phyloP scores from a whole-genome alignment of 2,888 invertebrate species.

The Acanthacorydalis orientalis region DNA sequence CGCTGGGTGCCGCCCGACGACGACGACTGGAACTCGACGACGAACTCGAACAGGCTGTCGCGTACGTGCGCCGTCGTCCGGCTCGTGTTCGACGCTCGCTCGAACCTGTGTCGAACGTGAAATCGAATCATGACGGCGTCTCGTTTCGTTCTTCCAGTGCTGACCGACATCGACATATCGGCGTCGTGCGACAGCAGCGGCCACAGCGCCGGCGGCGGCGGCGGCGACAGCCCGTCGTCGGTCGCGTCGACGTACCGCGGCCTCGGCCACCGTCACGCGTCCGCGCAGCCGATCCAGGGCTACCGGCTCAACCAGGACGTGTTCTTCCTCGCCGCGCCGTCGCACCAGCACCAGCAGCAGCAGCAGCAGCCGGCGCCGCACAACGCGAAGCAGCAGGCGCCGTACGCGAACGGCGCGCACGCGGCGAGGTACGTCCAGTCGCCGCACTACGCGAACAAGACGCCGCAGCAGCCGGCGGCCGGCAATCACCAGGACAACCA shows the following conservation, averaged over 20 bases:
- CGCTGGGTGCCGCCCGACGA: conserved; percentile 22
- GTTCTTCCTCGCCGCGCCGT: conserved; percentile 10
- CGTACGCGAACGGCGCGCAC: too few relatives aligned
- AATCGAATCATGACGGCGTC: too few relatives aligned
- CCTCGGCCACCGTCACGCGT: not conserved
- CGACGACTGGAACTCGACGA: conserved; percentile 25
- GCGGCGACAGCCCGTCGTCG: conserved; percentile 15
- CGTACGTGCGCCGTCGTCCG: conserved; percentile 20
- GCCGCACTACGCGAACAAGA: too few relatives aligned
- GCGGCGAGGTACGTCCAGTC: too few relatives aligned
- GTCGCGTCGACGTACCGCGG: conserved; percentile 16
- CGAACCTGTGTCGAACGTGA: too few relatives aligned
- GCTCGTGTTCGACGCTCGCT: too few relatives aligned
- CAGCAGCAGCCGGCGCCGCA: not conserved
- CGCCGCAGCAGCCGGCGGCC: too few relatives aligned
- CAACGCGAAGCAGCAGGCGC: not conserved
- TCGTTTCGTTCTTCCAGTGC: conserved; percentile 28
- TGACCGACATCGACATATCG: conserved; percentile 40
- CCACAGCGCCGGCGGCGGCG: not conserved
- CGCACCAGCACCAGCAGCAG: not conserved
- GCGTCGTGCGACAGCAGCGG: conserved; percentile 22
- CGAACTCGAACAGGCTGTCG: conserved; percentile 28
- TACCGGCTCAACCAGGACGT: conserved; percentile 20
- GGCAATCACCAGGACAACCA: not conserved
- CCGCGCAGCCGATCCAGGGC: not conserved